phyloP scores from a whole-genome alignment of 2,797 vertebrate genomes.

The Okamejei kenojei region DNA sequence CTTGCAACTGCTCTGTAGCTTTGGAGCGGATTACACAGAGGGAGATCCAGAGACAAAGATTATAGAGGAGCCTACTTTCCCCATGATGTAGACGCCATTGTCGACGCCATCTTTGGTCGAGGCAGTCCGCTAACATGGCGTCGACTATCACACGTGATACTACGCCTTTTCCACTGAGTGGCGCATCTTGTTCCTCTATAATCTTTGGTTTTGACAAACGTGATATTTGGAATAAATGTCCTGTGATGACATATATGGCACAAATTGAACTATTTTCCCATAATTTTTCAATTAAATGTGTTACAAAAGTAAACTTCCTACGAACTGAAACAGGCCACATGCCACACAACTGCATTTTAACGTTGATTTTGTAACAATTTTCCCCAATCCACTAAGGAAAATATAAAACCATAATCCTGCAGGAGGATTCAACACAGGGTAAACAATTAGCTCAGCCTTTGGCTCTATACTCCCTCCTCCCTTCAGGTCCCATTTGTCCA shows the following conservation, averaged over 20 bases:
- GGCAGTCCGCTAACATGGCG: no score
- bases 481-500: no score
- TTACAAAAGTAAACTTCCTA: not conserved
- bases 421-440: not conserved
- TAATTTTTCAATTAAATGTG: not conserved
- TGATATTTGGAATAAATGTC: not conserved
- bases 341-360: not conserved
- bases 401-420: not conserved
- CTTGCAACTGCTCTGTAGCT: no score
- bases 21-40: no score
- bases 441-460: not conserved
- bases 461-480: no score
- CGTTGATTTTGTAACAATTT: not conserved
- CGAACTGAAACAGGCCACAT: not conserved
- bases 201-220: not conserved
- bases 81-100: no score
- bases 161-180: no score
- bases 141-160: no score
- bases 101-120: no score
- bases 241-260: not conserved
- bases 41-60: no score
- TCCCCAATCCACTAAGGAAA: not conserved
- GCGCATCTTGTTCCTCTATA: no score
- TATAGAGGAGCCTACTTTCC: no score
- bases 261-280: not conserved